These are phyloP conservation scores for Sinocyclocheilus grahami DNA, from an alignment of 2,113 vertebrate genomes.

Conservation along the genomic window DNA sequence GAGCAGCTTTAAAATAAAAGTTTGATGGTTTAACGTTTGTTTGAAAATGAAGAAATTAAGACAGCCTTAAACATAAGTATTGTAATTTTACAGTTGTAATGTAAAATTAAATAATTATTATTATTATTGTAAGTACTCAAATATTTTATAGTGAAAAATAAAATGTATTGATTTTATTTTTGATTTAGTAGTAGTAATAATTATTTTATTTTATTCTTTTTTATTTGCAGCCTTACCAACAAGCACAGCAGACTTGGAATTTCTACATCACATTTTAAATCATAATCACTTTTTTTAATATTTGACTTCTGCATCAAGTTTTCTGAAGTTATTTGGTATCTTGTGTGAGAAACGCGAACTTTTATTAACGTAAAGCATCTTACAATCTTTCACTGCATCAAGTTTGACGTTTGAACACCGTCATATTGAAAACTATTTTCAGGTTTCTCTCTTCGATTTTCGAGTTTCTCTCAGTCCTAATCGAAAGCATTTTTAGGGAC, in stretches of 20 bases:
- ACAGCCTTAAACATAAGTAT: too few species aligned
- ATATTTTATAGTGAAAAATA: too few species aligned
- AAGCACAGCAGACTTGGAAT: neutral
- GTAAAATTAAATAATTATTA: neutral
- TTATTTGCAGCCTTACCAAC: too few species aligned
- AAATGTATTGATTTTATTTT: too few species aligned
- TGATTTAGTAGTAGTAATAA: too few species aligned
- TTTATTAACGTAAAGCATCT: too few species aligned
- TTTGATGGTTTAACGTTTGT: neutral
- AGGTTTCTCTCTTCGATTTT: neutral
- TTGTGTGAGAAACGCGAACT: neutral
- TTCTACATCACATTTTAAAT: neutral
- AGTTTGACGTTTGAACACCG: neutral
- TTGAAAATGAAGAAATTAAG: neutral
- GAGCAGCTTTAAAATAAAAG: neutral
- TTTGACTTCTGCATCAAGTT: neutral
- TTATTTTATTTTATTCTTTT: too few species aligned
- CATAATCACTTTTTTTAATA: too few species aligned
- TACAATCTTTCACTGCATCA: neutral
- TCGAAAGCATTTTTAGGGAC: neutral
- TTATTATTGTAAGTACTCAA: neutral
- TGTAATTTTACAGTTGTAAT: neutral
- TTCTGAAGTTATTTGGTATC: neutral
- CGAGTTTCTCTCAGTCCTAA: neutral
- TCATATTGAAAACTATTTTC: neutral